Percentiles rank a stretch among this genome's conserved stretches.
phyloP scores from a whole-genome alignment of 2,797 vertebrate species.

The Takifugu ocellatus region DNA sequence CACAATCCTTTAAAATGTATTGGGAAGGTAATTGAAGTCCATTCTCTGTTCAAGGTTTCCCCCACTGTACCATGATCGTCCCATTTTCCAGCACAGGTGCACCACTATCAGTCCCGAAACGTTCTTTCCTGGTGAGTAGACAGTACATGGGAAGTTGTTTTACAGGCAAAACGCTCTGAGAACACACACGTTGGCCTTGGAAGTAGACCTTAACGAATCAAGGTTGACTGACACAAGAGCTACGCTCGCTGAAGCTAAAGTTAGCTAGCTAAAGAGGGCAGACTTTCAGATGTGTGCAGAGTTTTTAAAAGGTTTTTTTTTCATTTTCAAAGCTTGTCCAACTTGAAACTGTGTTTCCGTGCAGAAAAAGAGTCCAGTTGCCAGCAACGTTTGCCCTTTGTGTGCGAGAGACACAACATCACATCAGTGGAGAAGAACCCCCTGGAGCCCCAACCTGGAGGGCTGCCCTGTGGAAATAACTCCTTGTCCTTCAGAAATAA shows the following conservation, averaged over 20 bases:
- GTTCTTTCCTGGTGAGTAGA: conserved; percentile 48
- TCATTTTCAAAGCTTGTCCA: too few species aligned
- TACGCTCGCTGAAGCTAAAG: too few species aligned
- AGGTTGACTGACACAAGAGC: too few species aligned
- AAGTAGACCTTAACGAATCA: too few species aligned
- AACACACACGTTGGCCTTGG: too few species aligned
- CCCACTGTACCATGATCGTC: conserved; percentile 36
- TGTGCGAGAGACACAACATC: conserved; percentile 86
- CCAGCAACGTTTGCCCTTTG: conserved; percentile 73
- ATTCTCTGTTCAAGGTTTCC: conserved; percentile 44
- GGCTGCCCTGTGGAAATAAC: conserved; percentile 66
- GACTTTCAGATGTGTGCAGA: too few species aligned
- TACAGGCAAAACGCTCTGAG: too few species aligned
- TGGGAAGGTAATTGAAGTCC: conserved; percentile 2
- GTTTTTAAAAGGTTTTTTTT: background rate
- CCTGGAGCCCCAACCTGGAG: conserved; percentile 62
- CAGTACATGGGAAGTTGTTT: too few species aligned
- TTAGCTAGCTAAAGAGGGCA: too few species aligned
- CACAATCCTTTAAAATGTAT: background rate
- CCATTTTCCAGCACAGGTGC: conserved; percentile 56
- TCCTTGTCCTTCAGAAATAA: conserved; percentile 84
- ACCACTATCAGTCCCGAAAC: conserved; percentile 44
- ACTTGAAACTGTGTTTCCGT: conserved; percentile 9
- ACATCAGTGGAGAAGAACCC: conserved; percentile 82
- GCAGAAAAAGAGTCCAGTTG: conserved; percentile 57